Conservation (phyloP, 1,140 invertebrate genomes). For the Zaprionus tsacasi region DNA sequence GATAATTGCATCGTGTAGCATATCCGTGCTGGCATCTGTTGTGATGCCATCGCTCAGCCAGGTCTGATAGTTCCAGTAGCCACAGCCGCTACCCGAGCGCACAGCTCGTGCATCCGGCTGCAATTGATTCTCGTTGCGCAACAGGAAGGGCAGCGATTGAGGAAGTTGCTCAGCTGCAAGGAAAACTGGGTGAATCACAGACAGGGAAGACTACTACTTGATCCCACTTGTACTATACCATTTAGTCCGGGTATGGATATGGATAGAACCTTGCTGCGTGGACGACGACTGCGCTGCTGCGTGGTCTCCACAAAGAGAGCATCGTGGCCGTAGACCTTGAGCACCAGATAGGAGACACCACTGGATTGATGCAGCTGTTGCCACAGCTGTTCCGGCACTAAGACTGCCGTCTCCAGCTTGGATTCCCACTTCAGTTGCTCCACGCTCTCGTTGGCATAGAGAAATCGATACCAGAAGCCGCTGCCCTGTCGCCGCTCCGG, state of each 20-base stretch:
- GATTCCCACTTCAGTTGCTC: slow-evolving; percentile 44
- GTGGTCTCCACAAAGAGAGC: slow-evolving; percentile 69
- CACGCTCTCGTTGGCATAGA: slow-evolving; percentile 57
- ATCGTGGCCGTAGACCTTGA: slow-evolving; percentile 75
- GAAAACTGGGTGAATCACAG: not conserved
- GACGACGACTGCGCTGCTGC: slow-evolving; percentile 42
- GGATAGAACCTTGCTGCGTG: slow-evolving; percentile 76
- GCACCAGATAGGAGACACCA: slow-evolving; percentile 40
- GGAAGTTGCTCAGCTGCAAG: slow-evolving; percentile 41
- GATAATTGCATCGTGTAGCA: slow-evolving; percentile 59
- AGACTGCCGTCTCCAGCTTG: slow-evolving; percentile 59
- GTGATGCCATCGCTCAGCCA: slow-evolving; percentile 66
- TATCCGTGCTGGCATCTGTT: slow-evolving; percentile 31
- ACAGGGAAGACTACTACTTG: not conserved
- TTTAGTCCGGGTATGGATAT: slow-evolving; percentile 61
- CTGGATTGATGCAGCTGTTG: not conserved
- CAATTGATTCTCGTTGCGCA: slow-evolving; percentile 67
- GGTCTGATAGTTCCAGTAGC: slow-evolving; percentile 78
- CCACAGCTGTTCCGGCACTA: slow-evolving; percentile 62
- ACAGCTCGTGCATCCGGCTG: slow-evolving; percentile 49
- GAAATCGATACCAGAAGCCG: slow-evolving; percentile 72
- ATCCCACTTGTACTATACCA: slow-evolving; percentile 18
- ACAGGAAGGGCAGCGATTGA: slow-evolving; percentile 53
- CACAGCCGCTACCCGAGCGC: slow-evolving; percentile 59
- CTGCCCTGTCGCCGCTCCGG: slow-evolving; percentile 6